Evolutionary conservation across 2,888 invertebrate species (phyloP).

Genomic region (Dioctria linearis): DNA sequence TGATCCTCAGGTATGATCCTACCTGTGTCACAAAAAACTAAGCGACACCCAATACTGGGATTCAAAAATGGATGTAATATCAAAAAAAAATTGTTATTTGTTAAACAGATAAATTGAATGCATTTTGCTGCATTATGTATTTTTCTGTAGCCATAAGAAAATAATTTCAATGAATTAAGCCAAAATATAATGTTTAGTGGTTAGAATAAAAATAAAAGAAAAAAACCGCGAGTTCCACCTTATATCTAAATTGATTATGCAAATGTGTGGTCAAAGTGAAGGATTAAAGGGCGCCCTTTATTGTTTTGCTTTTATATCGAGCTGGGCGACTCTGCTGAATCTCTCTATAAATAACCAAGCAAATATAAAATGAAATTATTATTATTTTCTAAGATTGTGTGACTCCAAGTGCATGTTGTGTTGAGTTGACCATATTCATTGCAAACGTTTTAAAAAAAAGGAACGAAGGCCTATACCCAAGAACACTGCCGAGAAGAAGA

Average conservation of each 20-base stretch:
- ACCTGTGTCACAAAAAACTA: too few relatives aligned
- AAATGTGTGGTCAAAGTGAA: slow-evolving; percentile 41
- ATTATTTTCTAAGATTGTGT: slow-evolving; percentile 4
- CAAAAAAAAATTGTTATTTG: too few relatives aligned
- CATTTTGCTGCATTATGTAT: too few relatives aligned
- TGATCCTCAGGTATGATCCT: too few relatives aligned
- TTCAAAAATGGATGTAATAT: too few relatives aligned
- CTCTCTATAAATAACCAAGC: neutral
- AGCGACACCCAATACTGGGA: too few relatives aligned
- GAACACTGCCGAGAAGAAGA: slow-evolving; percentile 1
- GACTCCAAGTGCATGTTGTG: neutral
- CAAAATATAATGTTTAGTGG: too few relatives aligned
- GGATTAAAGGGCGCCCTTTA: slow-evolving; percentile 49
- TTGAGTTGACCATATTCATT: neutral
- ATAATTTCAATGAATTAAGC: too few relatives aligned
- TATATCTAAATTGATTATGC: slow-evolving; percentile 18
- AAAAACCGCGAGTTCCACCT: slow-evolving; percentile 14
- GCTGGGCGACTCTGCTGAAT: neutral
- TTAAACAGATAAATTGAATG: too few relatives aligned
- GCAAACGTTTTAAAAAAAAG: slow-evolving; percentile 12
- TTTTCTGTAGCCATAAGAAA: too few relatives aligned
- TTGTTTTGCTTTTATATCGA: slow-evolving; percentile 20
- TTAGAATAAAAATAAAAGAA: too few relatives aligned
- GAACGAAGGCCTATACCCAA: slow-evolving; percentile 3
- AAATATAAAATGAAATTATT: neutral